Evolutionary conservation across 2,797 vertebrate species (phyloP).

Genomic region (Microtus agrestis): DNA sequence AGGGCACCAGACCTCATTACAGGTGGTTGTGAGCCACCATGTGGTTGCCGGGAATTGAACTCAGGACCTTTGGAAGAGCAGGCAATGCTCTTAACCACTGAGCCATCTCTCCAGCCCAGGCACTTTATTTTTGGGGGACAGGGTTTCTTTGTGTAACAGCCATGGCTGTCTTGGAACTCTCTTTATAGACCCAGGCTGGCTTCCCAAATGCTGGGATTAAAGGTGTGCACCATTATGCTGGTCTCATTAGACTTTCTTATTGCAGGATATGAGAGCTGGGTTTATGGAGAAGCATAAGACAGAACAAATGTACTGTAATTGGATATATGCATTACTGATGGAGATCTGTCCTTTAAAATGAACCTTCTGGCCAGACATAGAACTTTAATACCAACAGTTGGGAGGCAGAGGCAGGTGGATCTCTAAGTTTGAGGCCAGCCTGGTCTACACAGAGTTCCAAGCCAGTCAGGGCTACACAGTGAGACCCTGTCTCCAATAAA

Average conservation of each 20-base stretch:
- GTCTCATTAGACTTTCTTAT: background rate
- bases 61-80: too few relatives aligned
- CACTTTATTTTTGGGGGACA: background rate
- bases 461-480: background rate
- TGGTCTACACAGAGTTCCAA: background rate
- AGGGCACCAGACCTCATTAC: too few relatives aligned
- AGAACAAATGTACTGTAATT: slow-evolving; percentile 23
- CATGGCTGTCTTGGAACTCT: background rate
- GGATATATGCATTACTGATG: background rate
- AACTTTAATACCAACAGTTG: background rate
- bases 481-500: background rate
- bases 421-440: background rate
- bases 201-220: background rate
- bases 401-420: background rate
- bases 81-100: too few relatives aligned
- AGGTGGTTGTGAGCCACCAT: too few relatives aligned
- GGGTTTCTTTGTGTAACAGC: background rate
- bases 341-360: slow-evolving; percentile 63
- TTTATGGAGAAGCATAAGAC: slow-evolving; percentile 51
- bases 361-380: background rate
- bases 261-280: slow-evolving; percentile 22
- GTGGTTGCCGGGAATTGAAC: too few relatives aligned
- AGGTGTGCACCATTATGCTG: background rate
- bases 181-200: background rate
- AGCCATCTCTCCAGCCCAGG: too few relatives aligned